phyloP scores from a whole-genome alignment of 2,888 invertebrate genomes.

The Nesidiocoris tenuis region DNA sequence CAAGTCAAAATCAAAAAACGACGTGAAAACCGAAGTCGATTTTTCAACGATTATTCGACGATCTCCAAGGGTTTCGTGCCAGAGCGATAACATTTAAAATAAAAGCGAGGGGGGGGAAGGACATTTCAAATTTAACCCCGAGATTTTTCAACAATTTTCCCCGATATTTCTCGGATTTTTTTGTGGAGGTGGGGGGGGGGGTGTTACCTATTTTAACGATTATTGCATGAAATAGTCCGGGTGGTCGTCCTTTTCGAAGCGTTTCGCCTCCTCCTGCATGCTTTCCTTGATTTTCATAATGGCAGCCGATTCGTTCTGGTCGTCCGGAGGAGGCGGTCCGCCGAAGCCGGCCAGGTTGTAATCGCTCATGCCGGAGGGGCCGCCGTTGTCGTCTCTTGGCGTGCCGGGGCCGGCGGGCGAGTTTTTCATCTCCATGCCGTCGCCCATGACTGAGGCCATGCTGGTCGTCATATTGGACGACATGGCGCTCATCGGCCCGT shows the following conservation, averaged over 20 bases:
- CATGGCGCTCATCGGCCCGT: constrained; percentile 79
- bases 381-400: background rate
- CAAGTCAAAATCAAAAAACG: too few species aligned
- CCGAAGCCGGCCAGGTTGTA: background rate
- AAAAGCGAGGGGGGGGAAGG: too few species aligned
- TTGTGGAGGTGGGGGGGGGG: too few species aligned
- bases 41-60: too few species aligned
- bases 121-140: too few species aligned
- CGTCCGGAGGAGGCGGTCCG: background rate
- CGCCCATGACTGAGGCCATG: constrained; percentile 87
- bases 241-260: background rate
- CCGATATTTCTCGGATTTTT: too few species aligned
- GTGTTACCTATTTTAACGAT: too few species aligned
- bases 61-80: too few species aligned
- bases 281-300: background rate
- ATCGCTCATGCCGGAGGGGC: background rate
- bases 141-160: too few species aligned
- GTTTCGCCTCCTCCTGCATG: background rate
- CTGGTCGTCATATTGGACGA: constrained; percentile 65
- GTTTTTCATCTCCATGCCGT: constrained; percentile 66
- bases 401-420: background rate
- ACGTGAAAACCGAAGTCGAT: too few species aligned
- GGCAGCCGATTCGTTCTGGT: background rate
- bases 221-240: background rate
- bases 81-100: too few species aligned